Conservation (phyloP, 2,113 vertebrate species). For the Anhinga anhinga region DNA sequence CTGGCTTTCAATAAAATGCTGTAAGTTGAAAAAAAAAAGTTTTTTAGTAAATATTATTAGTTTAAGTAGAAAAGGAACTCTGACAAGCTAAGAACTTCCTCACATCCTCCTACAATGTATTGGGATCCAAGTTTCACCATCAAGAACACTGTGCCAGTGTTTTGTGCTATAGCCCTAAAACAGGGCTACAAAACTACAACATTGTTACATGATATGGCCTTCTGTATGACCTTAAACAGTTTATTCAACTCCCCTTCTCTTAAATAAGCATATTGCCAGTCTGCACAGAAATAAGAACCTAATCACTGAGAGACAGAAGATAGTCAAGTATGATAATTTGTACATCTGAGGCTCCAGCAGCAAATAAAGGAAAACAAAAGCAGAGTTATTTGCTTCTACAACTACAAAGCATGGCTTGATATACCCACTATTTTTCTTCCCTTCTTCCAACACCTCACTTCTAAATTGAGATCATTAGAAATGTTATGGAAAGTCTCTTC, state of each 20-base stretch:
- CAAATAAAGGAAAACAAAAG: neutral
- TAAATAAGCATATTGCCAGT: neutral
- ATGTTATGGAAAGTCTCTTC: neutral
- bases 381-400: neutral
- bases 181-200: accelerated
- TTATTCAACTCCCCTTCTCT: neutral
- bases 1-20: neutral
- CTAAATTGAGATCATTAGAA: neutral
- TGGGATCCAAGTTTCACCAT: neutral
- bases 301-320: neutral
- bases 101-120: neutral
- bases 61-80: neutral
- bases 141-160: neutral
- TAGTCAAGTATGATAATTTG: neutral
- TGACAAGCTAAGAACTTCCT: neutral
- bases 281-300: neutral
- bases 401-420: neutral
- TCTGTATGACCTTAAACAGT: neutral
- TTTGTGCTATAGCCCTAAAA: neutral
- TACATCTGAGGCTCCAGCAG: neutral
- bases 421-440: neutral
- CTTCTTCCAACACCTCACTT: neutral
- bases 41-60: neutral
- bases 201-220: neutral
- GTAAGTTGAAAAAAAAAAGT: neutral